Conservation (phyloP, 2,888 invertebrate species). For the Magallana nippona region DNA sequence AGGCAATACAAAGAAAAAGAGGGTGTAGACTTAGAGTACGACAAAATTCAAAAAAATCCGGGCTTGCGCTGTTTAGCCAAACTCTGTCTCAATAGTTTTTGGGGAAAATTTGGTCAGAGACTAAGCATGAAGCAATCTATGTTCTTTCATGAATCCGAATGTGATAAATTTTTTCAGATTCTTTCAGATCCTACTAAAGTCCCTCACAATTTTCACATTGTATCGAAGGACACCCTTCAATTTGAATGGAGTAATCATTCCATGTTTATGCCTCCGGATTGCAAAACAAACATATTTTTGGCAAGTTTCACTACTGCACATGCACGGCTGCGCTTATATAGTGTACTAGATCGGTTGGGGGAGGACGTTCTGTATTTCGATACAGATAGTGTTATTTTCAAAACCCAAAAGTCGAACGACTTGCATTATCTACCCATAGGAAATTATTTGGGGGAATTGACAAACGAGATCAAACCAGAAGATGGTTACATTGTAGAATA, state of each 20-base stretch:
- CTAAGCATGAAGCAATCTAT: constrained; percentile 15
- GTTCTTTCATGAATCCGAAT: constrained; percentile 29
- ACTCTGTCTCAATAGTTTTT: constrained; percentile 45
- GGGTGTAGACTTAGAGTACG: no score
- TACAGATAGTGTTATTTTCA: constrained; percentile 47
- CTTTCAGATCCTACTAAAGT: constrained; percentile 39
- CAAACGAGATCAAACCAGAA: constrained; percentile 71
- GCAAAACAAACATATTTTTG: constrained; percentile 46
- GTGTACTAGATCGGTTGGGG: constrained; percentile 37
- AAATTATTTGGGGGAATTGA: constrained; percentile 74
- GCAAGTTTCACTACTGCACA: constrained; percentile 49
- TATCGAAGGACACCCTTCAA: constrained; percentile 37
- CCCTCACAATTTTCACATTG: constrained; percentile 41
- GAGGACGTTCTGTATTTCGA: constrained; percentile 48
- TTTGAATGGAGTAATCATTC: constrained; percentile 41
- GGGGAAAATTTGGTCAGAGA: constrained; percentile 40
- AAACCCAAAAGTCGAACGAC: constrained; percentile 19
- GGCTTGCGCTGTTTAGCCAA: constrained; percentile 35
- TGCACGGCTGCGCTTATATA: constrained; percentile 46
- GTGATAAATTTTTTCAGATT: constrained; percentile 39
- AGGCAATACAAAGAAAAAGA: constrained; percentile 37
- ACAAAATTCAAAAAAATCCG: no score
- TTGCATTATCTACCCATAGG: constrained; percentile 61
- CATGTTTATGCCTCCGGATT: no score
- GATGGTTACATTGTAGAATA: constrained; percentile 56